Base-by-base conservation (phyloP, 2,797 vertebrate genomes). In the Halcyon badia region DNA sequence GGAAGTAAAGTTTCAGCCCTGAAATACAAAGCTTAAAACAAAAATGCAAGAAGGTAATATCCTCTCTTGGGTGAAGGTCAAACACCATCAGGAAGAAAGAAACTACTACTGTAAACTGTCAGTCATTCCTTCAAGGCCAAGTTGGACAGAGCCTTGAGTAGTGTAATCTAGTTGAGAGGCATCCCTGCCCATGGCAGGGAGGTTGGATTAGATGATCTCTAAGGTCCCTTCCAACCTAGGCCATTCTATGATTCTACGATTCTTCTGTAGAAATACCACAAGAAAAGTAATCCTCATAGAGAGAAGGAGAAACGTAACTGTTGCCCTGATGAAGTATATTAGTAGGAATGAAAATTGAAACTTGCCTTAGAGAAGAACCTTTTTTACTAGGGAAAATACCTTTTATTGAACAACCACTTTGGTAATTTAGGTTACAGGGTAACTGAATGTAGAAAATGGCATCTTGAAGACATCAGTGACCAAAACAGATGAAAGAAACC, bases 271-370 rank as follows among this genome's bases (percentile, higher is more conserved):
- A 28, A 85, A 58, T 22, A 69, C 72, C 25, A 77, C 7, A 16
- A 65, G 51, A 88, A 69, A 7, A 73, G 24, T 28, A 89, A 70
- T 28, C 37, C 33, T 78, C 37, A 46, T 22, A 70, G 41, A 87
- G 69, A 28, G 26, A 15, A 85, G 7, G 21, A 87, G 8, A 84
- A 91, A 80, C 6, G 37, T 51, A 46, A 79, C 35, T 77, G 28
- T 18, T 33, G 26, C 10, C 15, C 35, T 39, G 37, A 68, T 48
- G 21, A 89, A 31, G 11, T 42, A 35, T n/a, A 0, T 11, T 0
- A 77, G 13, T 2, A 65, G 21, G 28, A 91, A 61, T 49, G 22
- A 73, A 84, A 78, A 89, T 0, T 33, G 17, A 28, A 84, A 82
- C 56, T 66, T 87, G 19, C 11, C 66, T 58, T 58, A 49, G n/a